A percentile compares a stretch with the other conserved stretches of the same genome.
These are phyloP conservation scores for Oreortyx pictus DNA, from an alignment of 2,797 vertebrate species.

Conservation along the genomic window DNA sequence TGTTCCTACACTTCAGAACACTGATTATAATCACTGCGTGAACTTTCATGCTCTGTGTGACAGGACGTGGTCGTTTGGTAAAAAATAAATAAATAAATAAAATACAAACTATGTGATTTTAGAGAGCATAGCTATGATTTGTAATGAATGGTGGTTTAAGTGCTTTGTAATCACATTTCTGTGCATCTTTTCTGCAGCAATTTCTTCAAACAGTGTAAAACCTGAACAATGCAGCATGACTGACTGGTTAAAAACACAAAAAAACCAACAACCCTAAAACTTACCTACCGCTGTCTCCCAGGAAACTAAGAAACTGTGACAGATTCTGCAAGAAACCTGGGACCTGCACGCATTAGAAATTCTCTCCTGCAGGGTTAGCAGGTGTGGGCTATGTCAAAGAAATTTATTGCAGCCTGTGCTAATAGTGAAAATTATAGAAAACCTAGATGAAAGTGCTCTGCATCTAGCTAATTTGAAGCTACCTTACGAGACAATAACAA, in stretches of 20 bases:
- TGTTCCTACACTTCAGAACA: not conserved
- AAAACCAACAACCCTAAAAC: not conserved
- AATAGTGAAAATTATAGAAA: constrained; percentile 85
- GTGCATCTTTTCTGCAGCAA: constrained; percentile 49
- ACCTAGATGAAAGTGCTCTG: constrained; percentile 82
- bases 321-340: constrained; percentile 72
- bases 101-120: not conserved
- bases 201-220: constrained; percentile 57
- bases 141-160: constrained; percentile 23
- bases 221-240: constrained; percentile 38
- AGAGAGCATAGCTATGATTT: not conserved
- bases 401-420: constrained; percentile 85
- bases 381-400: constrained; percentile 84
- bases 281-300: constrained; percentile 56
- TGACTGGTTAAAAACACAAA: constrained; percentile 17
- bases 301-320: constrained; percentile 69
- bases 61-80: not conserved
- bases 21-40: not conserved
- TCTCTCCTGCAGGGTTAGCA: constrained; percentile 83
- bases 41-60: not conserved
- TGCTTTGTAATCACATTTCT: constrained; percentile 37
- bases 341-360: constrained; percentile 68
- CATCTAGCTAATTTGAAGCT: constrained; percentile 85
- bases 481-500: constrained; percentile 88
- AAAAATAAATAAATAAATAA: not conserved